These are phyloP conservation scores for Drosophila seguyi DNA, from an alignment of 1,140 invertebrate species.

Conservation along the genomic window DNA sequence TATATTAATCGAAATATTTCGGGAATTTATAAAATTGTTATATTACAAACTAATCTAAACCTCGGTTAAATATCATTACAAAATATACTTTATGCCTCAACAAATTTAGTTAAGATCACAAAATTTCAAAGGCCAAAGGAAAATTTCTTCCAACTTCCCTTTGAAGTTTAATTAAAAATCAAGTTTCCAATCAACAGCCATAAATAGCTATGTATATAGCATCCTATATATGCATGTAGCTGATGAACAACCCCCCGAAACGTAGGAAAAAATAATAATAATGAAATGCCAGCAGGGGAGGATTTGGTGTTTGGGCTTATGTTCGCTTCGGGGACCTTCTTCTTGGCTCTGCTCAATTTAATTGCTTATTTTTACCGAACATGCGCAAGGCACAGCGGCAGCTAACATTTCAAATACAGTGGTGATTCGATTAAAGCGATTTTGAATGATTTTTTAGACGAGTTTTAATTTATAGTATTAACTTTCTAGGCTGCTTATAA, in stretches of 20 bases:
- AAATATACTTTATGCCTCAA: too few species aligned
- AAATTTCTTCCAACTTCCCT: neutral
- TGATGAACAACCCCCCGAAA: conserved; percentile 30
- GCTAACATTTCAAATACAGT: conserved; percentile 35
- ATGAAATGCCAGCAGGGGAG: conserved; percentile 49
- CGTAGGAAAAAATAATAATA: conserved; percentile 30
- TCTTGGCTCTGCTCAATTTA: conserved; percentile 39
- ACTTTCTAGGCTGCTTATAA: neutral
- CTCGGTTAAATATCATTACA: too few species aligned
- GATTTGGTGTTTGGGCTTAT: conserved; percentile 31
- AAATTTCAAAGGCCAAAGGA: neutral
- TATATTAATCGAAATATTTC: fast-evolving
- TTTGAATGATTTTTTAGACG: too few species aligned
- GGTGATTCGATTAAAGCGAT: neutral
- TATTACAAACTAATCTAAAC: too few species aligned
- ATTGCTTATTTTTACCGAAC: conserved; percentile 72
- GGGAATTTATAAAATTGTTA: too few species aligned
- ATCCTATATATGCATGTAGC: neutral
- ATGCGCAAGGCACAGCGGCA: conserved; percentile 68
- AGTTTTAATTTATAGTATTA: neutral
- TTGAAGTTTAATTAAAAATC: conserved; percentile 54
- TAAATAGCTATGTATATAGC: conserved; percentile 16
- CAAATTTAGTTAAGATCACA: too few species aligned
- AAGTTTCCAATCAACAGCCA: conserved; percentile 37
- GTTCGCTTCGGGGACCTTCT: conserved; percentile 25